phyloP scores from a whole-genome alignment of 2,888 invertebrate species.

The Hemithea aestivaria region DNA sequence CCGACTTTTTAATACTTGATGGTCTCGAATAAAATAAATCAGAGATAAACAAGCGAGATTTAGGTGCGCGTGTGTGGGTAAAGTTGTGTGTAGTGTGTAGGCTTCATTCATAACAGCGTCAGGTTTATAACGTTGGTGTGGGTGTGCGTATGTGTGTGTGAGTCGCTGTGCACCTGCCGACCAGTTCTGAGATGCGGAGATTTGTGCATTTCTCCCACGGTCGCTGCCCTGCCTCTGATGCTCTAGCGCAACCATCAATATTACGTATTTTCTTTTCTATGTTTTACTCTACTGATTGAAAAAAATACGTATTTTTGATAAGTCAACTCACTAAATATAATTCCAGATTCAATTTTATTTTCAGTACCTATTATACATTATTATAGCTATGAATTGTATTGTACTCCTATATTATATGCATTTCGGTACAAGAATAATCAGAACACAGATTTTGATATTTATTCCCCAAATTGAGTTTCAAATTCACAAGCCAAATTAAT shows the following conservation, averaged over 20 bases:
- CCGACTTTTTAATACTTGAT: conserved; percentile 65
- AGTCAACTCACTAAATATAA: too few relatives aligned
- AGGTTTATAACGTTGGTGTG: conserved; percentile 45
- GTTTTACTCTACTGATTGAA: conserved; percentile 36
- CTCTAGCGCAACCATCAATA: conserved; percentile 67
- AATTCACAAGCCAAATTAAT: too few relatives aligned
- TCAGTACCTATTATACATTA: too few relatives aligned
- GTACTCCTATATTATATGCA: too few relatives aligned
- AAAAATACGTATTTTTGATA: too few relatives aligned
- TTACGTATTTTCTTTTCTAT: conserved; percentile 64
- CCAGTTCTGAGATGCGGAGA: conserved; percentile 79
- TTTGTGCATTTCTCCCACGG: conserved; percentile 78
- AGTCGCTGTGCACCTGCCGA: conserved; percentile 72
- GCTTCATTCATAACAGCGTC: conserved; percentile 74
- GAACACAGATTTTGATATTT: too few relatives aligned
- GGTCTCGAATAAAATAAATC: conserved; percentile 74
- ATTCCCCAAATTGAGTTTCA: too few relatives aligned
- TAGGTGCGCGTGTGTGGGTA: conserved; percentile 40
- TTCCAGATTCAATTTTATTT: too few relatives aligned
- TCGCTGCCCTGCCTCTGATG: conserved; percentile 70
- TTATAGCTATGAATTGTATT: too few relatives aligned
- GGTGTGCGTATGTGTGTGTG: conserved; percentile 39
- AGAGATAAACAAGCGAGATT: conserved; percentile 73
- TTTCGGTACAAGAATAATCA: too few relatives aligned
- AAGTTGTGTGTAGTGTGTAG: conserved; percentile 40